These are phyloP conservation scores for Beris chalybata DNA, from an alignment of 2,888 invertebrate species.

Conservation along the genomic window DNA sequence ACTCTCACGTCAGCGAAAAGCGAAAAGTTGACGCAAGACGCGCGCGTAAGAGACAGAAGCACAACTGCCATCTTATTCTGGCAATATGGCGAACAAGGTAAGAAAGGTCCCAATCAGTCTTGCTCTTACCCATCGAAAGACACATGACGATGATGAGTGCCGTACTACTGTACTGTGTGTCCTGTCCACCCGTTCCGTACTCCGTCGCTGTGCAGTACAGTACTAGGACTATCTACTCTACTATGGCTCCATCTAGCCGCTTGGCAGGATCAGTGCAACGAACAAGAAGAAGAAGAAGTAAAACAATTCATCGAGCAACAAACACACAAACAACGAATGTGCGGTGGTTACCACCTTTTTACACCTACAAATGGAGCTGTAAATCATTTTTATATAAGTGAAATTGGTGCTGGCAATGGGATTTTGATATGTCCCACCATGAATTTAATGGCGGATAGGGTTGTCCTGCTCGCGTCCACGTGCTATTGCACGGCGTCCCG, in stretches of 20 bases:
- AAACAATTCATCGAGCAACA: conserved; percentile 27
- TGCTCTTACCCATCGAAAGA: no score
- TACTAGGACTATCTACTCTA: not conserved
- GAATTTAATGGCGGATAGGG: conserved; percentile 19
- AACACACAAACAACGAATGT: conserved; percentile 29
- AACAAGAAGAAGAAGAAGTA: conserved; percentile 24
- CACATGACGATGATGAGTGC: no score
- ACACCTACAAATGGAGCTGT: conserved; percentile 31
- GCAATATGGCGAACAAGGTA: no score
- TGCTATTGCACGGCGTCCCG: not conserved
- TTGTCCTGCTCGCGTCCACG: conserved; percentile 8
- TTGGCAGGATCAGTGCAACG: no score
- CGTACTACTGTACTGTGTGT: no score
- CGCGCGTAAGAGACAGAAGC: not conserved
- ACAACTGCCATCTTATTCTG: no score
- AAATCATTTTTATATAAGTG: conserved; percentile 26
- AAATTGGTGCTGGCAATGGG: conserved; percentile 20
- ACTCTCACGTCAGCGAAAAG: conserved; percentile 13
- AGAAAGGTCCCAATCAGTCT: no score
- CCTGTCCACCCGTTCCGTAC: no score
- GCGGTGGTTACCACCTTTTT: conserved; percentile 32
- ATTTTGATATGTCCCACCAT: conserved; percentile 31
- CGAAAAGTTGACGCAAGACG: conserved; percentile 20
- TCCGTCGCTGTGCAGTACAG: no score
- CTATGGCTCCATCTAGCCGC: not conserved